These are phyloP conservation scores for Tangara arthus DNA, from an alignment of 2,797 vertebrate species.

Conservation along the genomic window DNA sequence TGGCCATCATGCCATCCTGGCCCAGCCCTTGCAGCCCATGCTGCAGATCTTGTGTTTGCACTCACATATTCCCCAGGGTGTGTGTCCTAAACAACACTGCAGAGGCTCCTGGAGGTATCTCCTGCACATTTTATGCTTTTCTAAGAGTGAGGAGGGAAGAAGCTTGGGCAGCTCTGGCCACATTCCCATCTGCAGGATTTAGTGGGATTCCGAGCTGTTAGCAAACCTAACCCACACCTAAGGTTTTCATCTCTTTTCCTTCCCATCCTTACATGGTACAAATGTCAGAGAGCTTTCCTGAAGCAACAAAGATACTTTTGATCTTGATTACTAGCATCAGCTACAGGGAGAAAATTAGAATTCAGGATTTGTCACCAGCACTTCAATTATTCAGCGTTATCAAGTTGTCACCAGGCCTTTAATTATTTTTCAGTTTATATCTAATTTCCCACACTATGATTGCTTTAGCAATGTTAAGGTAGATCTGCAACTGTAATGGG, in stretches of 20 bases:
- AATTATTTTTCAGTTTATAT: slow-evolving; percentile 57
- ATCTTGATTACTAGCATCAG: slow-evolving; percentile 10
- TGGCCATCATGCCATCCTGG: fast-evolving
- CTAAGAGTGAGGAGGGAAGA: neutral
- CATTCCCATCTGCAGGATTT: neutral
- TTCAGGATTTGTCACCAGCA: slow-evolving; percentile 16
- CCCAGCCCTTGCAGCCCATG: neutral
- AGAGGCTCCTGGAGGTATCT: neutral
- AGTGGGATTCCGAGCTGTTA: neutral
- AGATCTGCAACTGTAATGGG: neutral
- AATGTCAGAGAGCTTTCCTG: neutral
- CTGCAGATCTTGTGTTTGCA: fast-evolving
- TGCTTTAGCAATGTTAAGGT: slow-evolving; percentile 26
- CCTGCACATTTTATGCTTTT: neutral
- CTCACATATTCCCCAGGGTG: fast-evolving
- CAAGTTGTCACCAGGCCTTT: slow-evolving; percentile 42
- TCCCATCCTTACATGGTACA: neutral
- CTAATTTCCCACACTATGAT: slow-evolving; percentile 28
- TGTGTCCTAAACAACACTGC: neutral
- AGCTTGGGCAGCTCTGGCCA: fast-evolving
- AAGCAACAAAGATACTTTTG: neutral
- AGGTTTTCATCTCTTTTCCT: neutral
- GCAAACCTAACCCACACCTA: neutral
- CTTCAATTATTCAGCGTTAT: slow-evolving; percentile 31
- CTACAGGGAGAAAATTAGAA: slow-evolving; percentile 3